Base-by-base conservation (phyloP, 2,113 vertebrate species). In the Oceanodroma tethys region DNA sequence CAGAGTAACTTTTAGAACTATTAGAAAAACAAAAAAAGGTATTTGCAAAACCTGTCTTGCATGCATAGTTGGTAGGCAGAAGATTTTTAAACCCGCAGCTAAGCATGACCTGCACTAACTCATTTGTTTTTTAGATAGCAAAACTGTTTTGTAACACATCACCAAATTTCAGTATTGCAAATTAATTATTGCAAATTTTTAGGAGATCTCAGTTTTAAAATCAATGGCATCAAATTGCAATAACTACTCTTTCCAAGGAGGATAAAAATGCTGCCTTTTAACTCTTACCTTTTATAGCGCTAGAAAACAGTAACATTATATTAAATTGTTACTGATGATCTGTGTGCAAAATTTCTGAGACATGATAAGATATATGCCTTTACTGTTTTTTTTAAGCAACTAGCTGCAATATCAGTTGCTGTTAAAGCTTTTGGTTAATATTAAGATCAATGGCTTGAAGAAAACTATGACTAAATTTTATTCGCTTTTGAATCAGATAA, bases 321-420 rank as follows among this genome's bases (percentile, higher is more conserved):
- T 48, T 65, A 30, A 62, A 60, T 52, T 53, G 68, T 38, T 73
- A 68, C 22, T 68, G 82, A 50, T 86, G 48, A 67, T 36, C 45
- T n/a, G 5, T 18, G 14, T 52, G 23, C 58, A 80, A 42, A 50
- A 55, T 58, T 81, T 67, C 63, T 83, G n/a, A 73, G 42, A 32
- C 23, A 8, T 11, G 13, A 2, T 45, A 30, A 71, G 32, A 43
- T 45, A 7, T 0, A 0, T 40, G 48, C 20, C 52, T 72, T 59
- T 47, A 56, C 19, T 73, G 36, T 32, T 82, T 67, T 67, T 74
- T 62, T 11, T 32, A 74, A 71, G 53, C 63, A 76, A 79, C 32
- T 52, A 30, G 27, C 25, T 65, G 67, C 22, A 72, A 1, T 60
- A 58, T 15, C 45, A 50, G 13, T 26, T 8, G 22, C 53, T 29